Conservation (phyloP, 1,140 invertebrate species). For the Achatina immaculata region DNA sequence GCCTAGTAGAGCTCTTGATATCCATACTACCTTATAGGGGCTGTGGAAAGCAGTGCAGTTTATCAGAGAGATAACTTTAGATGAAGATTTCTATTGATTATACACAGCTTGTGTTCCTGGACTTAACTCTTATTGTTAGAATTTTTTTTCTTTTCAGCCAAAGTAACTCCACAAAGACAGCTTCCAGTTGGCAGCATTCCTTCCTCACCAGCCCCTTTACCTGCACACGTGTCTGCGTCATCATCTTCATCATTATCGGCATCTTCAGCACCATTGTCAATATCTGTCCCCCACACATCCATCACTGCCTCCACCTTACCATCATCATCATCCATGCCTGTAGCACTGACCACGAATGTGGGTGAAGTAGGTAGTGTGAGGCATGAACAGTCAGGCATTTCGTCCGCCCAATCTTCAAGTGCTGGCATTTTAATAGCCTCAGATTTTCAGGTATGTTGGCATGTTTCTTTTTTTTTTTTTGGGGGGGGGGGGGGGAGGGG, state of each 20-base stretch:
- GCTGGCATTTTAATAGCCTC: slow-evolving; percentile 20
- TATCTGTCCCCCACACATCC: neutral
- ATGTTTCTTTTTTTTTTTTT: neutral
- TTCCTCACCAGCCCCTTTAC: neutral
- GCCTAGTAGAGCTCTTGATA: too few relatives aligned
- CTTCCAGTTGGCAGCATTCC: slow-evolving; percentile 11
- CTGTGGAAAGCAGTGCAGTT: too few relatives aligned
- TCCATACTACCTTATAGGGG: too few relatives aligned
- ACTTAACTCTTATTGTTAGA: too few relatives aligned
- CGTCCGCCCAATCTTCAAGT: neutral
- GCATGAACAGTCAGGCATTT: slow-evolving; percentile 5
- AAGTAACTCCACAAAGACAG: slow-evolving; percentile 20
- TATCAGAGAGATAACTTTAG: too few relatives aligned
- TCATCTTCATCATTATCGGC: slow-evolving; percentile 12
- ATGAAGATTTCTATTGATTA: too few relatives aligned
- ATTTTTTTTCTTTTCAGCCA: slow-evolving; percentile 10
- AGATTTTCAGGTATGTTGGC: slow-evolving; percentile 16
- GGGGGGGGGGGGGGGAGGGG: too few relatives aligned
- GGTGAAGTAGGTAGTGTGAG: neutral
- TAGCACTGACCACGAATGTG: neutral
- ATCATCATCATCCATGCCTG: neutral
- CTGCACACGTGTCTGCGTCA: neutral
- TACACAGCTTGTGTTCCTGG: too few relatives aligned
- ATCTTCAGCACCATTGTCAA: neutral
- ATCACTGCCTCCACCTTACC: neutral